Evolutionary conservation across 2,797 vertebrate genomes (phyloP).

Genomic region (Rhynchotus rufescens): DNA sequence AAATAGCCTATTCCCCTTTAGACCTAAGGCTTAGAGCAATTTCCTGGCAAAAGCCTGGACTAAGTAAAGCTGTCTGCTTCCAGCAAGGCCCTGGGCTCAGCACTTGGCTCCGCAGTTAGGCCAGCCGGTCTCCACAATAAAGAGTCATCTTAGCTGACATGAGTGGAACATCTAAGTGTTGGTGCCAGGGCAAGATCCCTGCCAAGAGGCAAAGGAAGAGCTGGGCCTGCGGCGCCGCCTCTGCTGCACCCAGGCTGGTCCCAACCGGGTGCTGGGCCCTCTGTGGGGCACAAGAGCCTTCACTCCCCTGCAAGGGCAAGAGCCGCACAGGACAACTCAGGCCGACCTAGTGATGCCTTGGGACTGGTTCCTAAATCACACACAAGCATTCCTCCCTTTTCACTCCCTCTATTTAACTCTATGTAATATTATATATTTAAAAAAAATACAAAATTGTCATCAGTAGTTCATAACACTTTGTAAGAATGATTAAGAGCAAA

Average conservation of each 20-base stretch:
- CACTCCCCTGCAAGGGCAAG: too few species aligned
- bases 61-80: background rate
- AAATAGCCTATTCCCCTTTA: background rate
- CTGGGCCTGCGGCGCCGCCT: background rate
- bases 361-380: too few species aligned
- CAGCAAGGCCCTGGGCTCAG: background rate
- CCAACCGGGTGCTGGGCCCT: too few species aligned
- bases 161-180: background rate
- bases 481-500: background rate
- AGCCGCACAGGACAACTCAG: too few species aligned
- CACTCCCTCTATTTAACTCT: too few species aligned
- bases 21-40: background rate
- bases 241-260: background rate
- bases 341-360: too few species aligned
- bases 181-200: background rate
- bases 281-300: too few species aligned
- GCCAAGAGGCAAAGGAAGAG: background rate
- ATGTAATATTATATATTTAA: background rate
- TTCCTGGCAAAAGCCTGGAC: background rate
- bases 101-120: background rate
- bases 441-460: background rate
- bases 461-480: background rate
- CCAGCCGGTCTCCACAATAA: background rate
- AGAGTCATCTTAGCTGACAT: background rate
- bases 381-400: too few species aligned